These are phyloP conservation scores for Trichoplax adhaerens DNA, from an alignment of 37 sponge, comb jelly and placozoan genomes.

Conservation along the genomic window DNA sequence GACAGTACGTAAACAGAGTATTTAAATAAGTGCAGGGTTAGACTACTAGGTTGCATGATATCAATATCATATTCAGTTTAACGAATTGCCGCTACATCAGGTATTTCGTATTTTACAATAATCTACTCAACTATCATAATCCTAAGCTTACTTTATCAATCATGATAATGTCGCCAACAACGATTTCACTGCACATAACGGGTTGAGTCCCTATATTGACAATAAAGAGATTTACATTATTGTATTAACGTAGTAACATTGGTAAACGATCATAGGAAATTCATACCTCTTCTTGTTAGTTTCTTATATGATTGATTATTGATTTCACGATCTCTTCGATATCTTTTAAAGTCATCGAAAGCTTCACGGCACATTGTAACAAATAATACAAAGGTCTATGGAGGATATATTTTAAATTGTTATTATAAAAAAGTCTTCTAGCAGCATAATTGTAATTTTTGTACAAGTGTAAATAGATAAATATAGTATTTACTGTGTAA, in stretches of 20 bases:
- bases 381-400: conserved; percentile 54
- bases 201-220: conserved; percentile 14
- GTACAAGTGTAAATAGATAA: too few relatives aligned
- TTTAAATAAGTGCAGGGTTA: too few relatives aligned
- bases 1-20: not conserved
- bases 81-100: too few relatives aligned
- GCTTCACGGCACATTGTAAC: conserved; percentile 75
- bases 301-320: conserved; percentile 55
- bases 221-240: not conserved
- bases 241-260: too few relatives aligned
- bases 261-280: not conserved
- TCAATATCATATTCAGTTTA: too few relatives aligned
- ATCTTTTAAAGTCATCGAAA: conserved; percentile 67
- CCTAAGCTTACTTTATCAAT: conserved; percentile 45
- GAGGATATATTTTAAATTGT: too few relatives aligned
- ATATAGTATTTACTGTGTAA: too few relatives aligned
- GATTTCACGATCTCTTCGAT: conserved; percentile 55
- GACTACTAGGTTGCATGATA: too few relatives aligned
- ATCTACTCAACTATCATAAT: too few relatives aligned
- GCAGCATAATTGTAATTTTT: too few relatives aligned
- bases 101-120: conserved; percentile 1
- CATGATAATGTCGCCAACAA: conserved; percentile 53
- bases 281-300: conserved; percentile 43
- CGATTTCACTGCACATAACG: conserved; percentile 34
- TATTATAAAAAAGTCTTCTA: too few relatives aligned